Percentiles rank a stretch among this genome's conserved stretches.
Conservation (phyloP, 2,888 invertebrate genomes). For the Apodemia hepburni region DNA sequence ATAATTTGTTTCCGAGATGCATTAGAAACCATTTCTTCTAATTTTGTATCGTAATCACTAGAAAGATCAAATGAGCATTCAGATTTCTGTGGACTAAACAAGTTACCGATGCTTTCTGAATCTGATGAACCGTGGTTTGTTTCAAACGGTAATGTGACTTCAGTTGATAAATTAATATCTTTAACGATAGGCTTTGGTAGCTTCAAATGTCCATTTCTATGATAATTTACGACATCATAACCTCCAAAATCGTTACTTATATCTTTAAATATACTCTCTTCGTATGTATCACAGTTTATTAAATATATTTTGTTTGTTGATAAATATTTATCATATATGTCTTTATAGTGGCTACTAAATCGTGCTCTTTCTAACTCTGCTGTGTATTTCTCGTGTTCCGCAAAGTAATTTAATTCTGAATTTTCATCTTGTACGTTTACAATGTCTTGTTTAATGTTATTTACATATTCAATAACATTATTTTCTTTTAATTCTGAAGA, state of each 20-base stretch:
- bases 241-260: constrained; percentile 48
- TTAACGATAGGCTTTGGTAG: constrained; percentile 47
- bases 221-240: constrained; percentile 58
- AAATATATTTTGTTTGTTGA: constrained; percentile 48
- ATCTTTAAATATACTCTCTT: constrained; percentile 57
- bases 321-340: constrained; percentile 37
- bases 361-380: constrained; percentile 55
- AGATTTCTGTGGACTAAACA: constrained; percentile 67
- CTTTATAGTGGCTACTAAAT: constrained; percentile 51
- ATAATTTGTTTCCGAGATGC: constrained; percentile 70
- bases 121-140: constrained; percentile 24
- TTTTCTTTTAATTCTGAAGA: constrained; percentile 12
- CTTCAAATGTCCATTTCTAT: constrained; percentile 59
- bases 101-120: not conserved
- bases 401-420: constrained; percentile 51
- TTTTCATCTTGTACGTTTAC: constrained; percentile 18
- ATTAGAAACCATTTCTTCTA: constrained; percentile 68
- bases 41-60: constrained; percentile 64
- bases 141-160: constrained; percentile 56
- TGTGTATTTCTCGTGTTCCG: constrained; percentile 55
- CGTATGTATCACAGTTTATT: constrained; percentile 62
- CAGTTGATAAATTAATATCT: constrained; percentile 50
- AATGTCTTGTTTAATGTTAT: constrained; percentile 18
- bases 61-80: constrained; percentile 68
- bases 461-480: constrained; percentile 19